Evolutionary conservation across 2,797 vertebrate genomes (phyloP), one percentile per base, ranked within the genome.

Genomic region (Pseudomugil gertrudae): DNA sequence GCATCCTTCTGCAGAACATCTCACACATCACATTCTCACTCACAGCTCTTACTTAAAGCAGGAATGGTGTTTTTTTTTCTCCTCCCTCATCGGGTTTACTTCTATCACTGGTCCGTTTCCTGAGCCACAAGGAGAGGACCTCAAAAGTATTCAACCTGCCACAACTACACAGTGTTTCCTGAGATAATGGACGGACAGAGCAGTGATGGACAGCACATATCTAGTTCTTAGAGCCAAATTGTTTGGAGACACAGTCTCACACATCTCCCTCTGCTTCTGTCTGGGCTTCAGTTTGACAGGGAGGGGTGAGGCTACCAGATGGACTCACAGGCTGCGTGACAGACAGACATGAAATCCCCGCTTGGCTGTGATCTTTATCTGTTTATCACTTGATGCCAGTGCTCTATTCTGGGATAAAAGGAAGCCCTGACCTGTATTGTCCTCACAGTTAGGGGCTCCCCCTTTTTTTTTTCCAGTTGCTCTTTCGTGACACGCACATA

Each of bases 171-270:
- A 60, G 48, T 53, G 57, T 89, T 92, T 89, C 90, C 90, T 91
- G 90, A 91, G 90, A 89, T 62, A 83, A 86, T 67, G 61, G 65
- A 87, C 83, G 79, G 35, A 83, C 56, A 78, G 57, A 69, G 66
- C 54, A 58, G 61, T 57, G 59, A 78, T 68, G 63, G 70, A 87
- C 51, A 35, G 19, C 48, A 56, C 30, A 38, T 4, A 38, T 58
- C 52, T 61, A 27, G 45, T 27, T 68, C 30, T 68, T 60, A 29
- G 27, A 74, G 36, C 36, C 47, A 50, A 81, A 84, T 86, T 79
- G 76, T 76, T 69, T 35, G 45, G 75, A 73, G 75, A 78, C 1
- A 2, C 53, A 17, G 63, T 14, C 3, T 23, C 65, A 82, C 61
- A 82, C 76, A 57, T 66, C 57, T 79, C 68, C 78, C 65, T 74